Evolutionary conservation across 2,113 vertebrate genomes (phyloP).

Genomic region (Probosciger aterrimus): DNA sequence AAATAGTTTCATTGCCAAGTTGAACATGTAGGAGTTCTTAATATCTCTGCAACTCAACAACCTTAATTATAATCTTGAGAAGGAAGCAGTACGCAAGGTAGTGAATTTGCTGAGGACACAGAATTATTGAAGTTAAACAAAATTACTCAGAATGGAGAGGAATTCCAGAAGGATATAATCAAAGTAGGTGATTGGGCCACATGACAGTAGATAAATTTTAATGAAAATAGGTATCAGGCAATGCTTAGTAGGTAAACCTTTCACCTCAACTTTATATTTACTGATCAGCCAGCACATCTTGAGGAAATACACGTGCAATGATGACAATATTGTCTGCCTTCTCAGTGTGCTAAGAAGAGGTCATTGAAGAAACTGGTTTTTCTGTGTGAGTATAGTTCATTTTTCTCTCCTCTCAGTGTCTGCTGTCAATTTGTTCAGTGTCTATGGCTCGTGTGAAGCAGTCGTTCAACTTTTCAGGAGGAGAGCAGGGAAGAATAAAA

Average conservation of each 20-base stretch:
- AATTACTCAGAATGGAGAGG: slow-evolving; percentile 36
- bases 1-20: not conserved
- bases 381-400: not conserved
- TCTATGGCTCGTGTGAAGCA: not conserved
- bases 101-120: slow-evolving; percentile 53
- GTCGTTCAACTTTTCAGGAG: not conserved
- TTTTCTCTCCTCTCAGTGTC: not conserved
- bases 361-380: not conserved
- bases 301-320: not conserved
- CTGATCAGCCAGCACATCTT: slow-evolving; percentile 15
- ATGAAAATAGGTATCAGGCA: slow-evolving; percentile 55
- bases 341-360: not conserved
- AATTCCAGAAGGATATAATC: slow-evolving; percentile 74
- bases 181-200: slow-evolving; percentile 59
- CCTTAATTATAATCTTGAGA: slow-evolving; percentile 38
- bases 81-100: slow-evolving; percentile 1
- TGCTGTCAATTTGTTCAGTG: not conserved
- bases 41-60: slow-evolving; percentile 11
- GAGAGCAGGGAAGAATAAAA: not conserved
- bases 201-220: slow-evolving; percentile 61
- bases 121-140: slow-evolving; percentile 64
- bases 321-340: not conserved
- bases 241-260: slow-evolving; percentile 45
- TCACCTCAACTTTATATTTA: slow-evolving; percentile 19
- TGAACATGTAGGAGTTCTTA: slow-evolving; percentile 27